Conservation (phyloP, 2,888 invertebrate genomes). For the Eristalis intricaria region DNA sequence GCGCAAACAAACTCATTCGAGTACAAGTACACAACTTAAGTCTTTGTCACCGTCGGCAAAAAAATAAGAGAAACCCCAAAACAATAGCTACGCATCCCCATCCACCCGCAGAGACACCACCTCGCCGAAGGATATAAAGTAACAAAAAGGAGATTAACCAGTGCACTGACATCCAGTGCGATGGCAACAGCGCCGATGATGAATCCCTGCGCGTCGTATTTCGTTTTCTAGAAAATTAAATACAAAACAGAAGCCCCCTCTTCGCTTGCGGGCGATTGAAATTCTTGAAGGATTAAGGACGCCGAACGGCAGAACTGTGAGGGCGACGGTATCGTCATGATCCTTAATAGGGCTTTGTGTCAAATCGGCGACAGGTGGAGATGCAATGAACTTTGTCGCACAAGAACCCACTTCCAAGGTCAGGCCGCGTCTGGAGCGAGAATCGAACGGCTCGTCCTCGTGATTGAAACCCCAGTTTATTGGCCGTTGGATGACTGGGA, state of each 20-base stretch:
- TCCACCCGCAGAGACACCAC: constrained; percentile 16
- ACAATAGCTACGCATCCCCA: not conserved
- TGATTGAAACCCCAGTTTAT: not conserved
- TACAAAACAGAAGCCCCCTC: constrained; percentile 10
- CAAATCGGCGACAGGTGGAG: not conserved
- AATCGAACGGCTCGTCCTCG: not conserved
- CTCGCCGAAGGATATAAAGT: constrained; percentile 28
- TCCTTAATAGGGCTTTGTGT: not conserved
- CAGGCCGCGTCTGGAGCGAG: not conserved
- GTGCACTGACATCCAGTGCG: constrained; percentile 57
- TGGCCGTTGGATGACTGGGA: not conserved
- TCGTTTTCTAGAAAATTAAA: constrained; percentile 27
- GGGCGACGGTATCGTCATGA: not conserved
- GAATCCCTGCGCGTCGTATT: constrained; percentile 5
- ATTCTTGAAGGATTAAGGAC: constrained; percentile 36
- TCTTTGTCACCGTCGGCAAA: not conserved
- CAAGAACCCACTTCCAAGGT: not conserved
- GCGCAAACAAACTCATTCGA: not conserved
- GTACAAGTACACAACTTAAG: not conserved
- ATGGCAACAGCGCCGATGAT: constrained; percentile 22
- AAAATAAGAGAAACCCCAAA: not conserved
- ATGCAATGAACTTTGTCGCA: not conserved
- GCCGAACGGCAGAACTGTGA: constrained; percentile 1
- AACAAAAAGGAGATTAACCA: constrained; percentile 51
- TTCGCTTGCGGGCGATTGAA: not conserved